Base-by-base conservation (phyloP, 1,140 invertebrate species). In the Drosophila malerkotliana region DNA sequence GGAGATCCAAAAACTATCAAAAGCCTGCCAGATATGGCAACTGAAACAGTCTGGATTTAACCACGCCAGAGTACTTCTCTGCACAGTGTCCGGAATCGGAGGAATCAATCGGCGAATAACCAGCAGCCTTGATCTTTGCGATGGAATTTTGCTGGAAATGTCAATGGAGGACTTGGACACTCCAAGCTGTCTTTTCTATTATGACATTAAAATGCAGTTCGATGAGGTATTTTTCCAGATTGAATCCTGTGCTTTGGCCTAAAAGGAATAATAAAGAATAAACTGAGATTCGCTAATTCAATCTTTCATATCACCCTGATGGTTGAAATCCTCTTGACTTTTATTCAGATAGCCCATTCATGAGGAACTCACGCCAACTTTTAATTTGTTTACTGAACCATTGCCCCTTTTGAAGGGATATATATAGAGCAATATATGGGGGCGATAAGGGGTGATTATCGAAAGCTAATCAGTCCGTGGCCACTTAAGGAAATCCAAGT, bases 401-500 rank as follows among this genome's bases (percentile, higher is more conserved):
- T 75, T 75, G 71, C 61, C 53, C 71, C 72, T 18, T 52, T 5
- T 4, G 66, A 21, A 39, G n/a, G 8, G 8, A 45, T 72, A 72
- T 61, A 61, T 66, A 72, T 60, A 62, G 53, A 47, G 32, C 32
- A 45, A 53, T 48, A 63, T 44, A 44, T 59, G 48, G 6, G 44
- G 5, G 44, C 57, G 49, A 85, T 88, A 71, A 74, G 48, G 14
- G 4, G 28, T 30, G 83, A 79, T 88, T 88, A 82, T 64, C 55
- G 39, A 12, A 34, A n/a, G 55, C 55, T 82, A 68, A 87, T 87
- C 78, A 48, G 41, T 26, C 15, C 14, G 48, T 24, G 24, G 28
- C 47, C 56, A 67, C 71, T 88, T 54, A 56, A 47, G 60, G 48
- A 71, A 81, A 85, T 78, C 78, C 71, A 77, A 87, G 64, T 72